Evolutionary conservation across 2,113 vertebrate genomes (phyloP).

Genomic region (Australoheros scitulus): DNA sequence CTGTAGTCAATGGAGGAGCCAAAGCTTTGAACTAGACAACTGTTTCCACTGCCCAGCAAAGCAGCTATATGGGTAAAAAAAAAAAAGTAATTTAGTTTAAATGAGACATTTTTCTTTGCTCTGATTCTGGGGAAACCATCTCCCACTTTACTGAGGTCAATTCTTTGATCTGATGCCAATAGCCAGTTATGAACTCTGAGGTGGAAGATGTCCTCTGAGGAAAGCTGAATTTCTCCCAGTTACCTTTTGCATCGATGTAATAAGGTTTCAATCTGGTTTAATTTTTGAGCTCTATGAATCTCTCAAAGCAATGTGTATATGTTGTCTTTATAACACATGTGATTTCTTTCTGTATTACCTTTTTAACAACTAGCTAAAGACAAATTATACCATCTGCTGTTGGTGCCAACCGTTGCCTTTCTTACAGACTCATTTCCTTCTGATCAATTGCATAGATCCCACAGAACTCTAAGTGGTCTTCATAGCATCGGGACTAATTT

Average conservation of each 20-base stretch:
- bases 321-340: too few species aligned
- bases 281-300: not conserved
- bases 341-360: not conserved
- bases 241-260: not conserved
- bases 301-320: not conserved
- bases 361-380: not conserved
- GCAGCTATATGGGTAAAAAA: not conserved
- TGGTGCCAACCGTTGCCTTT: not conserved
- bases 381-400: not conserved
- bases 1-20: not conserved
- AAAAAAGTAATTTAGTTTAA: not conserved
- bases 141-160: not conserved
- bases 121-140: not conserved
- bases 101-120: not conserved
- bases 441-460: not conserved
- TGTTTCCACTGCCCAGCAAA: not conserved
- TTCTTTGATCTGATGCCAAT: not conserved
- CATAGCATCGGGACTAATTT: not conserved
- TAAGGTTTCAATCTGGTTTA: not conserved
- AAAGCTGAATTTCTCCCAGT: too few species aligned
- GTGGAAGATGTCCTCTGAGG: too few species aligned
- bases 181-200: too few species aligned
- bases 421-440: not conserved
- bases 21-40: not conserved
- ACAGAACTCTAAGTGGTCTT: not conserved